A percentile compares a stretch with the other conserved stretches of the same genome.
phyloP scores from a whole-genome alignment of 2,888 invertebrate species.

The Tineola bisselliella region DNA sequence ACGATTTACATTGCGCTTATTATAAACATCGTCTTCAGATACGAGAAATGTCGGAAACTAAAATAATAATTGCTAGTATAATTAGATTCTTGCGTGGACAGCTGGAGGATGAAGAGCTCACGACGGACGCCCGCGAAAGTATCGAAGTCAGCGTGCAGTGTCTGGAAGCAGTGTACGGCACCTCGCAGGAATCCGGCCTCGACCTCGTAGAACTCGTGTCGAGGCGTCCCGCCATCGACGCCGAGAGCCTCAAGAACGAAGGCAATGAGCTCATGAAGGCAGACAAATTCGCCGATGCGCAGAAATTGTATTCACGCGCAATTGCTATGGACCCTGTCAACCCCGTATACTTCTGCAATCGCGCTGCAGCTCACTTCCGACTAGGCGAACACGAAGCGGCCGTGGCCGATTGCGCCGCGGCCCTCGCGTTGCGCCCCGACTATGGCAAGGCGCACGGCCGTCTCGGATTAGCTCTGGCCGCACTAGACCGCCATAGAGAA shows the following conservation, averaged over 20 bases:
- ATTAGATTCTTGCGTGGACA: conserved; percentile 67
- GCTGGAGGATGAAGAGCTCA: conserved; percentile 56
- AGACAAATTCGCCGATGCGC: conserved; percentile 81
- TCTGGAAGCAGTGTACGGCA: conserved; percentile 87
- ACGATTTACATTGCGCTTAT: too few relatives aligned
- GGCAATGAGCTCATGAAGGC: conserved; percentile 91
- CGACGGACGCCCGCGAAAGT: conserved; percentile 71
- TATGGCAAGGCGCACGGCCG: conserved; percentile 97
- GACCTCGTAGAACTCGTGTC: conserved; percentile 41
- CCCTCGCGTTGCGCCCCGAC: conserved; percentile 86
- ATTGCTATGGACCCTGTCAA: conserved; percentile 88
- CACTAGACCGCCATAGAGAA: conserved; percentile 82
- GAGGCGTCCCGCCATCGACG: conserved; percentile 55
- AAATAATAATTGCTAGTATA: conserved; percentile 61
- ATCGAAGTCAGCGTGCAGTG: conserved; percentile 96
- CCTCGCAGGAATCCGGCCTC: conserved; percentile 59
- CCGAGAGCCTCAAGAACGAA: conserved; percentile 87
- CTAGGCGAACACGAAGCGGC: conserved; percentile 84
- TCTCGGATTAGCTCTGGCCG: conserved; percentile 88
- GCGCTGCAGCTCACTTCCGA: conserved; percentile 95
- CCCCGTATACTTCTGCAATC: conserved; percentile 96
- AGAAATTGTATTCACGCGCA: conserved; percentile 87
- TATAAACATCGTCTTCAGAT: too few relatives aligned
- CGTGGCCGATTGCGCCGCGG: conserved; percentile 89
- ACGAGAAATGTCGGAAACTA: conserved; percentile 44